Conservation (phyloP, 2,888 invertebrate genomes). For the Drosophila yooni region DNA sequence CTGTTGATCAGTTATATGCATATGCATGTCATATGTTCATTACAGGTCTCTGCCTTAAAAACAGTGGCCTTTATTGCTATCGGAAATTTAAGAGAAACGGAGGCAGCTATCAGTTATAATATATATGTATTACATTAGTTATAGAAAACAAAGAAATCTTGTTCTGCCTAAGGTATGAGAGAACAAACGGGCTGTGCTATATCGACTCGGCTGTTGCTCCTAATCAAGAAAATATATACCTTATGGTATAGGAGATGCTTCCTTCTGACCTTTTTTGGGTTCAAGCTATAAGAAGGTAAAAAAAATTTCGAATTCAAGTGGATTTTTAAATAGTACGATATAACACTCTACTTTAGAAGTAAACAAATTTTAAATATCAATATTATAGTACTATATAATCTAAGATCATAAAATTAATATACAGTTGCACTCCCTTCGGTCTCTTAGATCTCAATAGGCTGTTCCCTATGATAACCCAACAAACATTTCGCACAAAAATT, state of each 20-base stretch:
- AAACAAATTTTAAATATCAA: background rate
- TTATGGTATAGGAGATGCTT: background rate
- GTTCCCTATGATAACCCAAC: constrained; percentile 13
- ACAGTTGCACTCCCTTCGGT: background rate
- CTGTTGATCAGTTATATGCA: background rate
- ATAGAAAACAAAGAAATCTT: background rate
- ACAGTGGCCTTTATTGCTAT: background rate
- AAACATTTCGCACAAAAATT: constrained; percentile 1
- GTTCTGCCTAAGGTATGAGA: background rate
- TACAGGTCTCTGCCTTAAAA: background rate
- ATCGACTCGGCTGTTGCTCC: background rate
- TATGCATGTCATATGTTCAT: background rate
- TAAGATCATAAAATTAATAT: background rate
- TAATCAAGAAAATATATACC: background rate
- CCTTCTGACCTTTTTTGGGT: background rate
- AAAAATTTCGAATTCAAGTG: background rate
- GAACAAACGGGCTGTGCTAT: no score
- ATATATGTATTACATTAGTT: background rate
- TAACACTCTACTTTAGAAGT: background rate
- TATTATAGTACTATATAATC: background rate
- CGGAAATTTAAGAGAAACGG: background rate
- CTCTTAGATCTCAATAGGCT: background rate
- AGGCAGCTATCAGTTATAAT: background rate
- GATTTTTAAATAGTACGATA: background rate
- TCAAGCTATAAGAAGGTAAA: background rate